A percentile compares a stretch with the other conserved stretches of the same genome.
Evolutionary conservation across 2,113 vertebrate genomes (phyloP).

Genomic region (Micronycteris hirsuta): DNA sequence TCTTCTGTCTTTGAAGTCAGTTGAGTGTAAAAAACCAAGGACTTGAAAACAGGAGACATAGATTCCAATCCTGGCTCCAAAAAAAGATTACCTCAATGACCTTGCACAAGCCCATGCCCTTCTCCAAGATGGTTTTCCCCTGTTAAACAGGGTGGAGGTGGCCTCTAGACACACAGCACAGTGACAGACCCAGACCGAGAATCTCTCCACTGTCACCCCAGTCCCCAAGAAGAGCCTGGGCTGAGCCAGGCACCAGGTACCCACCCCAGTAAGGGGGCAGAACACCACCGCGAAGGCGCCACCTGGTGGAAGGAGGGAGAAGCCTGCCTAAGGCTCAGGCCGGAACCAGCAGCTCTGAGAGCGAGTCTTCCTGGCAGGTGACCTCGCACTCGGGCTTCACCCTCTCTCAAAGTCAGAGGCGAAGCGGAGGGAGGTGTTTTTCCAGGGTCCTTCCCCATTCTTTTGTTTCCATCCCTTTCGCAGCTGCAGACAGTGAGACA

Average conservation of each 20-base stretch:
- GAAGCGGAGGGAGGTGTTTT: neutral
- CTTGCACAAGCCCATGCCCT: neutral
- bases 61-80: neutral
- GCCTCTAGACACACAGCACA: neutral
- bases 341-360: neutral
- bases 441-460: fast-evolving
- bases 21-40: neutral
- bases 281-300: neutral
- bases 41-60: neutral
- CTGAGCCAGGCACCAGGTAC: neutral
- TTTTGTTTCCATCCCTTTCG: neutral
- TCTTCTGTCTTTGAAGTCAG: neutral
- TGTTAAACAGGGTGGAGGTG: neutral
- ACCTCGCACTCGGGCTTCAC: neutral
- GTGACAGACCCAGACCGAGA: neutral
- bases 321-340: neutral
- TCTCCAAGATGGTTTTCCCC: neutral
- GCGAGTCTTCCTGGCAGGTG: neutral
- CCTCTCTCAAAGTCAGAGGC: neutral
- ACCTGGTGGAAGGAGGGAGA: neutral
- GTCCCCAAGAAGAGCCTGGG: neutral
- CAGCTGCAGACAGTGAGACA: neutral
- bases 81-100: neutral
- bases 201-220: neutral
- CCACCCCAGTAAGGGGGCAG: neutral